Evolutionary conservation across 2,797 vertebrate species (phyloP).

Genomic region (Spinus olivaceus): DNA sequence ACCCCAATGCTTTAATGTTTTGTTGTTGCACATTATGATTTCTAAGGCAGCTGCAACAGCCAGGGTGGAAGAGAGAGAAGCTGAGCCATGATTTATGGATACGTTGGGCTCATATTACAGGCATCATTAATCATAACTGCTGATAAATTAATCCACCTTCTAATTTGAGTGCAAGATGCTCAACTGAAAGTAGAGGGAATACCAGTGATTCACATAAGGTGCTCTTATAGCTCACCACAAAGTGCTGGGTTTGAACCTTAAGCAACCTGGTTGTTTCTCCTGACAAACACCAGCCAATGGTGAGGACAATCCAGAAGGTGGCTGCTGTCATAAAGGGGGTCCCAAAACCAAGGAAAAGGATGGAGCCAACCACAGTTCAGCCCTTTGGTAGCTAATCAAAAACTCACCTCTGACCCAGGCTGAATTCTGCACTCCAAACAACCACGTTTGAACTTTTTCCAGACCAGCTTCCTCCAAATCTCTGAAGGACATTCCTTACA

Average conservation of each 20-base stretch:
- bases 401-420: background rate
- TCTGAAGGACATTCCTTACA: slow-evolving; percentile 52
- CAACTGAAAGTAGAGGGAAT: background rate
- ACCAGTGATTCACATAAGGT: background rate
- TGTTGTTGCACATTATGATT: background rate
- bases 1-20: background rate
- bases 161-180: background rate
- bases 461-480: slow-evolving; percentile 37
- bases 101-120: background rate
- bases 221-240: background rate
- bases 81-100: slow-evolving; percentile 23
- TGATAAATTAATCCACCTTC: slow-evolving; percentile 44
- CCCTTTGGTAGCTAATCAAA: background rate
- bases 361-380: background rate
- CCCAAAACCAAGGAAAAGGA: background rate
- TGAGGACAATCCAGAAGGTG: background rate
- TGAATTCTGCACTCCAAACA: background rate
- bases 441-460: background rate
- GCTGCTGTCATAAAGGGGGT: background rate
- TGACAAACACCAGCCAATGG: background rate
- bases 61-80: background rate
- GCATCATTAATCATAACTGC: slow-evolving; percentile 22
- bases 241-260: background rate
- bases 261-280: background rate
- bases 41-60: background rate